A percentile compares a stretch with the other conserved stretches of the same genome.
phyloP scores from a whole-genome alignment of 2,888 invertebrate species.

The Xestia rhomboidea region DNA sequence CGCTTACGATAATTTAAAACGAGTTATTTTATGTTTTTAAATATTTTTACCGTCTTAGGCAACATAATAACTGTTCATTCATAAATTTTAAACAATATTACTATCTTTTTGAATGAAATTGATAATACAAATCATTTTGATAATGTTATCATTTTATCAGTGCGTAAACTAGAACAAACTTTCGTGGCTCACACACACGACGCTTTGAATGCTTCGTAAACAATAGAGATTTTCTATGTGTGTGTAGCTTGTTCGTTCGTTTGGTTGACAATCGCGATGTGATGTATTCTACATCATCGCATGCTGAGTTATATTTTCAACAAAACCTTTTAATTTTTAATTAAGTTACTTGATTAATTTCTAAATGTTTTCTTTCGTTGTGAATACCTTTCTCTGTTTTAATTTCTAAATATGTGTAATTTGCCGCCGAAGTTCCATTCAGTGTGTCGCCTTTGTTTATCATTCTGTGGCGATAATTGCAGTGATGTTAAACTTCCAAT shows the following conservation, averaged over 20 bases:
- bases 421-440: constrained; percentile 98
- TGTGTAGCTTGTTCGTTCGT: constrained; percentile 89
- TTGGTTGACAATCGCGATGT: constrained; percentile 91
- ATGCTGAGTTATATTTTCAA: constrained; percentile 90
- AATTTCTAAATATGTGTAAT: constrained; percentile 95
- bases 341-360: constrained; percentile 88
- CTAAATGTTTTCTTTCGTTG: constrained; percentile 90
- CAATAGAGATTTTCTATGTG: constrained; percentile 85
- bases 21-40: not conserved
- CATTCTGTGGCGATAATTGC: constrained; percentile 93
- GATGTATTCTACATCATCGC: constrained; percentile 90
- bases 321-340: constrained; percentile 88
- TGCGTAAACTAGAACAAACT: constrained; percentile 85
- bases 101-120: constrained; percentile 42
- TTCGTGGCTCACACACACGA: constrained; percentile 79
- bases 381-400: constrained; percentile 88
- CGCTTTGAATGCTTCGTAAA: constrained; percentile 83
- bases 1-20: not conserved
- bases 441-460: constrained; percentile 98
- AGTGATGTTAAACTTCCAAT: constrained; percentile 94
- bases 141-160: constrained; percentile 89
- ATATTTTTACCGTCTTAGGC: constrained; percentile 7
- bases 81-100: constrained; percentile 29
- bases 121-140: constrained; percentile 77
- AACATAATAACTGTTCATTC: constrained; percentile 26